Base-by-base conservation (phyloP, 2,113 vertebrate species). In the Amia ocellicauda region DNA sequence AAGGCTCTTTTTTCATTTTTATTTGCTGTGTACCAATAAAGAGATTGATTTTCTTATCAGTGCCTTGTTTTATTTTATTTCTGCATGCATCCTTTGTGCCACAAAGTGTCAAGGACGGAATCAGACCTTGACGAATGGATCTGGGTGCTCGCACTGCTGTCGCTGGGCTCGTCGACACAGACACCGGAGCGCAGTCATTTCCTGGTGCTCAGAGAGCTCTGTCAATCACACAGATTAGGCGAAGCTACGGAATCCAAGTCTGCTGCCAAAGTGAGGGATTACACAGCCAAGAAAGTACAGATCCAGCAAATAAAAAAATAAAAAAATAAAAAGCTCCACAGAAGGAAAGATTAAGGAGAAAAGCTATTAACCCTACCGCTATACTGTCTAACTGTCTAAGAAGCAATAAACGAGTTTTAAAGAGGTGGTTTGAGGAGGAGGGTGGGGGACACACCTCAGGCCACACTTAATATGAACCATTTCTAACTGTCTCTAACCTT, bases 291-390 rank as follows among this genome's bases (percentile, higher is more conserved):
- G 14, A 55, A 55, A 55, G 53, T 55, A 55, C 53, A 27, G 23
- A 55, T 55, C 13, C 53, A 28, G 53, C 53, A 55, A 55, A 55
- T 28, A n/a, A n/a, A n/a, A n/a, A n/a, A n/a, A n/a, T n/a, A n/a
- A n/a, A n/a, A n/a, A n/a, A n/a, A n/a, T n/a, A n/a, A n/a, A n/a
- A n/a, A n/a, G n/a, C n/a, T n/a, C n/a, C 14, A 55, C 53, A 24
- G 11, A 55, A 28, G 22, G 53, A 11, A 55, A 55, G 24, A 28
- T 55, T 55, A 55, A 14, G 53, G 26, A 29, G 17, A 22, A 28
- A 28, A 55, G 53, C 53, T 27, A 55, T 55, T 55, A 55, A 55
- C 53, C 53, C 52, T 16, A 28, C 14, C 27, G 53, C 23, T 28
- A 28, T 55, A 28, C 26, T 55, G 13, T 13, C 53, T 55, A 27